These are phyloP conservation scores for Drosophila setifemur DNA, from an alignment of 1,140 invertebrate genomes.

Conservation along the genomic window DNA sequence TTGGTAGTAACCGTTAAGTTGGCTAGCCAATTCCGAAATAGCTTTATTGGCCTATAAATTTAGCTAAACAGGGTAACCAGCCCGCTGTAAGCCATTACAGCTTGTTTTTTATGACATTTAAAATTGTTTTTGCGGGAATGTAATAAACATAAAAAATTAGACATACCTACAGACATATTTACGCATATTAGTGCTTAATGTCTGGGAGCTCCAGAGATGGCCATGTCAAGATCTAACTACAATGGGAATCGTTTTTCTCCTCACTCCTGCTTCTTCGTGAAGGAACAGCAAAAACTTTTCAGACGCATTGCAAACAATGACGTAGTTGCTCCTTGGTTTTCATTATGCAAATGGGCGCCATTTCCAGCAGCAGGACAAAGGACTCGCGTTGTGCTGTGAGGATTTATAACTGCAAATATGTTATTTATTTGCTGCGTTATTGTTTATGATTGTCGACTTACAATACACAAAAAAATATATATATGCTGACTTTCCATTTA, in stretches of 20 bases:
- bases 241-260: background rate
- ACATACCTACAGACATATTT: conserved; percentile 38
- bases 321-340: conserved; percentile 43
- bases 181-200: conserved; percentile 61
- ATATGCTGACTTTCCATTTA: conserved; percentile 29
- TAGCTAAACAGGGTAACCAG: background rate
- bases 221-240: conserved; percentile 36
- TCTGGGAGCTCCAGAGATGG: conserved; percentile 18
- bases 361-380: conserved; percentile 34
- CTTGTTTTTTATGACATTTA: conserved; percentile 5
- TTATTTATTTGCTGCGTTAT: conserved; percentile 66
- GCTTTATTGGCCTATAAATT: too few species aligned
- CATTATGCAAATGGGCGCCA: conserved; percentile 57
- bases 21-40: background rate
- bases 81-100: background rate
- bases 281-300: conserved; percentile 55
- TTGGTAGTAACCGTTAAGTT: background rate
- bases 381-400: conserved; percentile 9
- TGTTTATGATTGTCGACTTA: conserved; percentile 39
- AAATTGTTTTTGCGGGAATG: conserved; percentile 20
- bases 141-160: conserved; percentile 69
- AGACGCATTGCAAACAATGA: conserved; percentile 62
- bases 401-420: conserved; percentile 58
- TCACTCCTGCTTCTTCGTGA: too few species aligned
- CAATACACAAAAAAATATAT: background rate